These are phyloP conservation scores for Hippoglossus stenolepis DNA, from an alignment of 2,113 vertebrate genomes.

Conservation along the genomic window DNA sequence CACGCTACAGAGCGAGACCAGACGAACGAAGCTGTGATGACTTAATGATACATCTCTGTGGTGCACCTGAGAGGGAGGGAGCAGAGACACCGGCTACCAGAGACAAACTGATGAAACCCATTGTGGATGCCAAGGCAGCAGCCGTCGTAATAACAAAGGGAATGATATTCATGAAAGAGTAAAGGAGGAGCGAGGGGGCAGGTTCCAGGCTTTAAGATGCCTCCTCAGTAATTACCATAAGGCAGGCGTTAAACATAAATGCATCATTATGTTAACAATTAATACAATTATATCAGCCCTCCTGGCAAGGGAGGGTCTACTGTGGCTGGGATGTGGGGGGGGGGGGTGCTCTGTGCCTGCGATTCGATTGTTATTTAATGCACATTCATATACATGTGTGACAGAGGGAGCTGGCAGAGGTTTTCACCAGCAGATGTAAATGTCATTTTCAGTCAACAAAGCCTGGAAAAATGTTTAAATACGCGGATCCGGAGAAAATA, in stretches of 20 bases:
- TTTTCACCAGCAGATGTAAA: slow-evolving; percentile 39
- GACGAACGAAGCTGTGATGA: slow-evolving; percentile 64
- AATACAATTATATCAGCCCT: slow-evolving; percentile 80
- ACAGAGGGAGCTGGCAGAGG: not conserved
- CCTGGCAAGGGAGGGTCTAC: slow-evolving; percentile 50
- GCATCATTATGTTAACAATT: slow-evolving; percentile 84
- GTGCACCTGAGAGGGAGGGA: slow-evolving; percentile 66
- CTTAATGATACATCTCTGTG: slow-evolving; percentile 66
- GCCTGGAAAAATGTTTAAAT: slow-evolving; percentile 38
- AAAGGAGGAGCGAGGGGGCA: not conserved
- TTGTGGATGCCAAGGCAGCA: slow-evolving; percentile 58
- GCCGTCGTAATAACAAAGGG: slow-evolving; percentile 61
- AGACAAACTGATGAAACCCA: slow-evolving; percentile 66
- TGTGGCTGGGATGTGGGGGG: slow-evolving; percentile 28
- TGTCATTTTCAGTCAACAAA: slow-evolving; percentile 34
- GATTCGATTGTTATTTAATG: slow-evolving; percentile 20
- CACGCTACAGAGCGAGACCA: slow-evolving; percentile 24
- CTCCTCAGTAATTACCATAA: slow-evolving; percentile 78
- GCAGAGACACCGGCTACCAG: slow-evolving; percentile 40
- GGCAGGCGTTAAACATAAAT: slow-evolving; percentile 84
- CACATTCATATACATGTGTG: slow-evolving; percentile 8
- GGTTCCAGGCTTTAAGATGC: slow-evolving; percentile 70
- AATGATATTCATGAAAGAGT: slow-evolving; percentile 68
- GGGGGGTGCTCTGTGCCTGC: slow-evolving; percentile 9
- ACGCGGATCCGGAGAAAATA: slow-evolving; percentile 45